Evolutionary conservation across 1,140 invertebrate species (phyloP).

Genomic region (Drosophila erecta): DNA sequence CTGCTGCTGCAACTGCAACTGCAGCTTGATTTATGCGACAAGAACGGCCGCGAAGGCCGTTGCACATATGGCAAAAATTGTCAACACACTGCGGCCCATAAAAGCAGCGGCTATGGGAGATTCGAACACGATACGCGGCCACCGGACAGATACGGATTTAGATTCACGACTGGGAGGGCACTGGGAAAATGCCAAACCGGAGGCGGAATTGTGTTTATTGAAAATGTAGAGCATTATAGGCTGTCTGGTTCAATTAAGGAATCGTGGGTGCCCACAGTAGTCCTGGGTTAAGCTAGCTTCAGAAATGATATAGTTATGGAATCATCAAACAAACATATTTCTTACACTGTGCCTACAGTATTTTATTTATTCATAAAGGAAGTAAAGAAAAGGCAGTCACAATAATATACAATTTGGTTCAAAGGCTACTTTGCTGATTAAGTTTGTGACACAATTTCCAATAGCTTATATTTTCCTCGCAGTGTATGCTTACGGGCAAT

Average conservation of each 20-base stretch:
- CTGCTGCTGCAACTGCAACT: constrained; percentile 17
- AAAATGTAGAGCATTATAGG: background rate
- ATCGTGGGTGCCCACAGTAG: background rate
- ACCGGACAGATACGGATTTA: constrained; percentile 19
- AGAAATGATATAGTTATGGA: too few relatives aligned
- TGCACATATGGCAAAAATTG: constrained; percentile 79
- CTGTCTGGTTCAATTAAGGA: too few relatives aligned
- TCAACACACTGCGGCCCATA: constrained; percentile 69
- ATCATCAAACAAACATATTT: too few relatives aligned
- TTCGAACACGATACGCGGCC: constrained; percentile 56
- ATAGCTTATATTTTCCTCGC: background rate
- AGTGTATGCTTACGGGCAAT: constrained; percentile 49
- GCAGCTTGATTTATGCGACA: constrained; percentile 75
- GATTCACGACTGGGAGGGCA: constrained; percentile 34
- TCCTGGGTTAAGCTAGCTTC: too few relatives aligned
- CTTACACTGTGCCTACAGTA: too few relatives aligned
- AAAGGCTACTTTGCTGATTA: too few relatives aligned
- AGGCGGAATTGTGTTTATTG: background rate
- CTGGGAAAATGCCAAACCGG: constrained; percentile 1
- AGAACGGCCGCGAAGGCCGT: constrained; percentile 69
- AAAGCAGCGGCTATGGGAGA: constrained; percentile 55
- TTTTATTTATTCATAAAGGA: too few relatives aligned
- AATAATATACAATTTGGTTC: too few relatives aligned
- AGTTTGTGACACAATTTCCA: too few relatives aligned
- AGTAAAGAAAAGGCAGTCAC: too few relatives aligned